Conservation (phyloP, 2,888 invertebrate species). For the Meganola albula region DNA sequence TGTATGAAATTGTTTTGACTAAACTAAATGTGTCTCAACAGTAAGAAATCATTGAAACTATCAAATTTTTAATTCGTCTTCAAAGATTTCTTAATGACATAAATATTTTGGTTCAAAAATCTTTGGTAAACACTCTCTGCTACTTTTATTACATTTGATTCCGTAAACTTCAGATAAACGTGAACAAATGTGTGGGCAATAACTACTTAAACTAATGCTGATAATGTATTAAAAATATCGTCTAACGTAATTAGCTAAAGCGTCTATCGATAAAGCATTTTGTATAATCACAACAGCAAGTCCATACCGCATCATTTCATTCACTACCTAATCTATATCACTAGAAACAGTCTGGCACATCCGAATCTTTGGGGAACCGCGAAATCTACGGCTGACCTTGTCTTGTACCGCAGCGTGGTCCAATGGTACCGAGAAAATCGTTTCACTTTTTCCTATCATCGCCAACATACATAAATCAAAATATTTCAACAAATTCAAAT, state of each 20-base stretch:
- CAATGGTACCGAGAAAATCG: slow-evolving; percentile 53
- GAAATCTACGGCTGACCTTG: slow-evolving; percentile 72
- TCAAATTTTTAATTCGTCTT: slow-evolving; percentile 28
- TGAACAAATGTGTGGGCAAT: slow-evolving; percentile 44
- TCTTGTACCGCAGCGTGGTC: slow-evolving; percentile 61
- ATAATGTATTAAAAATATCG: slow-evolving; percentile 67
- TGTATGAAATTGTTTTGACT: slow-evolving; percentile 25
- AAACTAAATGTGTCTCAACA: slow-evolving; percentile 27
- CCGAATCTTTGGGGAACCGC: slow-evolving; percentile 74
- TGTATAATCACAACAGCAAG: slow-evolving; percentile 73
- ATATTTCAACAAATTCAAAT: no score
- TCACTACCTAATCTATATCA: slow-evolving; percentile 72
- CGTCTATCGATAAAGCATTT: slow-evolving; percentile 73
- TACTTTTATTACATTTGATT: slow-evolving; percentile 55
- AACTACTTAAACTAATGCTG: slow-evolving; percentile 49
- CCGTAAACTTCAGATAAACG: slow-evolving; percentile 48
- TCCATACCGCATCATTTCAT: slow-evolving; percentile 59
- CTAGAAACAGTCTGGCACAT: slow-evolving; percentile 73
- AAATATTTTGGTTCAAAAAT: slow-evolving; percentile 34
- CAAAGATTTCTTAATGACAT: slow-evolving; percentile 33
- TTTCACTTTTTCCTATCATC: slow-evolving; percentile 40
- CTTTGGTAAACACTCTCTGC: slow-evolving; percentile 41
- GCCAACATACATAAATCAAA: slow-evolving; percentile 27
- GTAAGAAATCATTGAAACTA: slow-evolving; percentile 34
- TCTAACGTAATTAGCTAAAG: slow-evolving; percentile 69